A percentile compares a stretch with the other conserved stretches of the same genome.
Conservation (phyloP, 2,113 vertebrate species). For the Chloropsis cyanopogon region DNA sequence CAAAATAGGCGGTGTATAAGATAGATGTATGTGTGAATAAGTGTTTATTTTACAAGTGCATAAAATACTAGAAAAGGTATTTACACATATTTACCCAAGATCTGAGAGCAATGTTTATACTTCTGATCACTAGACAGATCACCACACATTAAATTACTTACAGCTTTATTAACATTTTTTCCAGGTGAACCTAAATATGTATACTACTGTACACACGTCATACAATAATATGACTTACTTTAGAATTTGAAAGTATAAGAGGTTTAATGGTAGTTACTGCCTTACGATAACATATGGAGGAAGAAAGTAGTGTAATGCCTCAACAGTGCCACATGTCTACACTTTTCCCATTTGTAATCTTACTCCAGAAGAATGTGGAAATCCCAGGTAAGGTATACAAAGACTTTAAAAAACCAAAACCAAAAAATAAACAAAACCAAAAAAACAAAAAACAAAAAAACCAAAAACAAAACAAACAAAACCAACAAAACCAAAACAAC, state of each 20-base stretch:
- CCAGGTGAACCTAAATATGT: background rate
- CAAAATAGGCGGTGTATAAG: background rate
- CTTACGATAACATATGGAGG: background rate
- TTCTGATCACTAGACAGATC: background rate
- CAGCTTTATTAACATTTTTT: background rate
- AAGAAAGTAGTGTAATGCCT: background rate
- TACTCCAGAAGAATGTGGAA: background rate
- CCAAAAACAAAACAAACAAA: too few relatives aligned
- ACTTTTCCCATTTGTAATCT: background rate
- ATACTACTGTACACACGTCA: rapidly evolving
- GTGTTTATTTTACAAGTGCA: background rate
- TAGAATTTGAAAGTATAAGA: background rate
- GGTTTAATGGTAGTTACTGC: background rate
- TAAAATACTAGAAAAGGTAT: background rate
- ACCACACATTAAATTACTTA: background rate
- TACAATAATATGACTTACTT: background rate
- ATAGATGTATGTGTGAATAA: rapidly evolving
- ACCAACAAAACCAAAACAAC: too few relatives aligned
- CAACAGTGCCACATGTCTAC: background rate
- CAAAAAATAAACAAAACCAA: too few relatives aligned
- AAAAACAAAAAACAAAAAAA: too few relatives aligned
- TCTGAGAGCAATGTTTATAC: background rate
- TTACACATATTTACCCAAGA: background rate
- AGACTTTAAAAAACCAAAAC: background rate
- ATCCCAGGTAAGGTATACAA: background rate